These are phyloP conservation scores for Eurytoma adleriae DNA, from an alignment of 2,888 invertebrate genomes.

Conservation along the genomic window DNA sequence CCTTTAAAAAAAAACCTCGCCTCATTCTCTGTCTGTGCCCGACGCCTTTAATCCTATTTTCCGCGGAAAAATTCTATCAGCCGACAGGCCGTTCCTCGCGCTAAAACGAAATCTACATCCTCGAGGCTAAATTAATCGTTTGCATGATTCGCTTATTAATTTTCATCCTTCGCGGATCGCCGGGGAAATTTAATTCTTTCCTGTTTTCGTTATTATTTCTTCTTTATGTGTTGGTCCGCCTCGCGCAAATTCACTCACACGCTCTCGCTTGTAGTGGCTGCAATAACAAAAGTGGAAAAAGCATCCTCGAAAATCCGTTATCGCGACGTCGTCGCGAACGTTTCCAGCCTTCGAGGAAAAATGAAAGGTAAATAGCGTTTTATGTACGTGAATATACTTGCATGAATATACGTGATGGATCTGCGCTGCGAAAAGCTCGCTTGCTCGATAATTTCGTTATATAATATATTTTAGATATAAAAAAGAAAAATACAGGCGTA, in stretches of 20 bases:
- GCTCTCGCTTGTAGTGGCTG: neutral
- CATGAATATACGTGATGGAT: constrained; percentile 6
- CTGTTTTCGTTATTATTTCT: too few relatives aligned
- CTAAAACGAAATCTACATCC: neutral
- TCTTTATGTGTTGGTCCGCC: neutral
- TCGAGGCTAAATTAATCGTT: neutral
- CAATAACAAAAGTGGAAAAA: neutral
- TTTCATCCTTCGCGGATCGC: neutral
- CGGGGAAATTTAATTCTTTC: neutral
- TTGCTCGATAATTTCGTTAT: constrained; percentile 12
- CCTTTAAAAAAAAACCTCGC: neutral
- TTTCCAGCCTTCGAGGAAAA: neutral
- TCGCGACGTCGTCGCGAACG: neutral
- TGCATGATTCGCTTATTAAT: neutral
- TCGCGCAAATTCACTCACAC: neutral
- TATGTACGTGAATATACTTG: constrained; percentile 1
- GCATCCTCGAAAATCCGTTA: constrained; percentile 6
- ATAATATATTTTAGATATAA: constrained; percentile 9
- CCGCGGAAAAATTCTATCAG: neutral
- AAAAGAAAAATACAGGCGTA: constrained; percentile 29
- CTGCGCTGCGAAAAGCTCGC: constrained; percentile 20
- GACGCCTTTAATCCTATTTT: constrained; percentile 15
- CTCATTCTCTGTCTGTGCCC: neutral
- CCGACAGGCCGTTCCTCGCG: neutral
- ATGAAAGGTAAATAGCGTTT: constrained; percentile 26